phyloP scores from a whole-genome alignment of 2,113 vertebrate species.

The Vulpes lagopus region DNA sequence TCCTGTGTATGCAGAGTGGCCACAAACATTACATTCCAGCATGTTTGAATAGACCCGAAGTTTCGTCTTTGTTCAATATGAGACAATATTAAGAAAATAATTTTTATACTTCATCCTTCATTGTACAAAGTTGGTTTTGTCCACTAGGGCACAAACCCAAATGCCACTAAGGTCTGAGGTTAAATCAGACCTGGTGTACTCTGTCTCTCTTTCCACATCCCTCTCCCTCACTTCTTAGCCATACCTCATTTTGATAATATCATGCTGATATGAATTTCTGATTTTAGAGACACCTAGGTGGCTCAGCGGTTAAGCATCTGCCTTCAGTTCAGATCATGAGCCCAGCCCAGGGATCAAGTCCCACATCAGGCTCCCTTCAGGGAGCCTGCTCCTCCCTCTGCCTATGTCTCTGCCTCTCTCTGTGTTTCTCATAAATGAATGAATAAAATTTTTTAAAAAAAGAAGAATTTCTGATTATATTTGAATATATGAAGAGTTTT shows the following conservation, averaged over 20 bases:
- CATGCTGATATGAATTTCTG: background rate
- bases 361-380: too few species aligned
- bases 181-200: background rate
- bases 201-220: background rate
- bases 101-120: background rate
- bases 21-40: background rate
- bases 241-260: background rate
- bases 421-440: too few species aligned
- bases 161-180: background rate
- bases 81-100: background rate
- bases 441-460: too few species aligned
- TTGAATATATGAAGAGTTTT: conserved; percentile 30
- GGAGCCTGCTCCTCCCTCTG: too few species aligned
- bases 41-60: background rate
- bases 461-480: background rate
- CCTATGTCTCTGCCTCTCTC: too few species aligned
- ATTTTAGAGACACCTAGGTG: background rate
- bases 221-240: background rate
- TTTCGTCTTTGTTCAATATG: background rate
- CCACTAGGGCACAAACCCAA: background rate
- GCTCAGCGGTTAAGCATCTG: too few species aligned
- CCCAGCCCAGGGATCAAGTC: too few species aligned
- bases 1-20: background rate
- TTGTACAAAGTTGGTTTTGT: background rate
- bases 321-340: too few species aligned